phyloP scores from a whole-genome alignment of 2,888 invertebrate species.

The Fissipunctia ypsillon region DNA sequence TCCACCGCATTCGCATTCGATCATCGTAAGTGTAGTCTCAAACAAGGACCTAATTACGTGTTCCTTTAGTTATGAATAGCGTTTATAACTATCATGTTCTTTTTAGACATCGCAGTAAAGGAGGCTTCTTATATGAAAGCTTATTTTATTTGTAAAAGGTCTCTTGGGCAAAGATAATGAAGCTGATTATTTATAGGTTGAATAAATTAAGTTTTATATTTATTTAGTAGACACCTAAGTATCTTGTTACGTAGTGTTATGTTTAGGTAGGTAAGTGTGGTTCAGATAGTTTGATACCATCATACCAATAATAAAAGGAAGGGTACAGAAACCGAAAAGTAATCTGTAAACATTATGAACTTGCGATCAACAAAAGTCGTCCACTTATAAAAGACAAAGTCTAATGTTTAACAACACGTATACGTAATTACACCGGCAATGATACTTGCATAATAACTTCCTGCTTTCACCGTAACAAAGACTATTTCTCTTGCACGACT shows the following conservation, averaged over 20 bases:
- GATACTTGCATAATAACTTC: conserved; percentile 84
- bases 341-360: conserved; percentile 4
- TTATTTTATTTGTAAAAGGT: conserved; percentile 45
- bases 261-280: background rate
- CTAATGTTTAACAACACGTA: conserved; percentile 60
- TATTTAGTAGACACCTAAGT: background rate
- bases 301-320: background rate
- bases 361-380: conserved; percentile 39
- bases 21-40: conserved; percentile 58
- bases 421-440: conserved; percentile 73
- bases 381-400: conserved; percentile 47
- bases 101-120: conserved; percentile 41
- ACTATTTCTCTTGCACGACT: conserved; percentile 67
- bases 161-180: conserved; percentile 27
- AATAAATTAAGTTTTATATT: conserved; percentile 17
- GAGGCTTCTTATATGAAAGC: conserved; percentile 30
- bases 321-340: background rate
- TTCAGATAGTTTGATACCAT: no score
- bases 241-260: background rate
- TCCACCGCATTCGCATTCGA: conserved; percentile 57
- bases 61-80: conserved; percentile 51
- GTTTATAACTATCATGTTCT: conserved; percentile 37
- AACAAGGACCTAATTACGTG: conserved; percentile 64
- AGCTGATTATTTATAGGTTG: conserved; percentile 34
- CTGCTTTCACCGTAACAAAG: conserved; percentile 85